Percentiles rank a stretch among this genome's conserved stretches.
Evolutionary conservation across 2,888 invertebrate genomes (phyloP).

Genomic region (Polydrusus pterygomalis): DNA sequence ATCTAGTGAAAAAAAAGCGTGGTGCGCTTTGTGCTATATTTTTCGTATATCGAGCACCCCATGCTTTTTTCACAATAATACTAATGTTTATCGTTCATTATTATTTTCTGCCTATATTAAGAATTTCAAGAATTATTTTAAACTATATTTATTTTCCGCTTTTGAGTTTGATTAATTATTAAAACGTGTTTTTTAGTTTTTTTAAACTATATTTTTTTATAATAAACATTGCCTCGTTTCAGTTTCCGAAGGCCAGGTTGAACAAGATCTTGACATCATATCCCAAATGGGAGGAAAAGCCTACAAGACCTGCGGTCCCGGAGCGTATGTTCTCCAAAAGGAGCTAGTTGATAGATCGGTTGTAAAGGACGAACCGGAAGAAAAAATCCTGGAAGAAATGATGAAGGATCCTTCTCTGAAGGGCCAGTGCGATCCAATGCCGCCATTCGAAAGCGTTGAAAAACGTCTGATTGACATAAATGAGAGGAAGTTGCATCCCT

Average conservation of each 20-base stretch:
- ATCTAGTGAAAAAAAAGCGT: too few species aligned
- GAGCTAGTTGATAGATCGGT: slow-evolving; percentile 55
- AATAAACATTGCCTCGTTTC: neutral
- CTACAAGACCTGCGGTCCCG: slow-evolving; percentile 66
- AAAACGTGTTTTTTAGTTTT: too few species aligned
- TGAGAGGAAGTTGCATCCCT: slow-evolving; percentile 67
- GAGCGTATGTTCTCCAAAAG: slow-evolving; percentile 67
- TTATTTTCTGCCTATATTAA: too few species aligned
- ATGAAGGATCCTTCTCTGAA: slow-evolving; percentile 66
- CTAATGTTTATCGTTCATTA: too few species aligned
- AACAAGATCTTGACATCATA: slow-evolving; percentile 23
- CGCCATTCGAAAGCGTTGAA: slow-evolving; percentile 64
- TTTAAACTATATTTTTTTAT: too few species aligned
- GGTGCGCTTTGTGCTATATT: too few species aligned
- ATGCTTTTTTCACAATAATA: too few species aligned
- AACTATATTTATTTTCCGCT: too few species aligned
- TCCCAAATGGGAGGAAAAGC: slow-evolving; percentile 60
- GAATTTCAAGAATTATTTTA: too few species aligned
- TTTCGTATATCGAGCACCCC: too few species aligned
- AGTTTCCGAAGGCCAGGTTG: slow-evolving; percentile 35
- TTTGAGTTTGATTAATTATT: too few species aligned
- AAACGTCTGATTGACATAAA: slow-evolving; percentile 65
- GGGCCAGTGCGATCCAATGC: slow-evolving; percentile 65
- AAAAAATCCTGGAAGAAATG: slow-evolving; percentile 62
- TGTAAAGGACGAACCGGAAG: slow-evolving; percentile 60